Evolutionary conservation across 2,888 invertebrate species (phyloP).

Genomic region (Dynastes tityus): DNA sequence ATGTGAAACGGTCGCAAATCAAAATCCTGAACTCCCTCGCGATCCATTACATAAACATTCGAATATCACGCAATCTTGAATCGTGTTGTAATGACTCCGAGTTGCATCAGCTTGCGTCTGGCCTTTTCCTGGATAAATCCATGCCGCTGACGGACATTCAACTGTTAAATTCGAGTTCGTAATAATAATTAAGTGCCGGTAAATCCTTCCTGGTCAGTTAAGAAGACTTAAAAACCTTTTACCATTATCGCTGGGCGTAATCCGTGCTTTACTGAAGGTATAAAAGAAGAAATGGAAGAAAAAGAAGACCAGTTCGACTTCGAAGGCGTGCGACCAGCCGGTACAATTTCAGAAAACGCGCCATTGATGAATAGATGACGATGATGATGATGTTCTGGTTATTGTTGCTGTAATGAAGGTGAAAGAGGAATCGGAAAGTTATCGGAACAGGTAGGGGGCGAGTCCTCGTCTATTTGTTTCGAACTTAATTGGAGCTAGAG

Average conservation of each 20-base stretch:
- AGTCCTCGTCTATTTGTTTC: slow-evolving; percentile 58
- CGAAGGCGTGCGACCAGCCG: slow-evolving; percentile 20
- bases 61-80: slow-evolving; percentile 24
- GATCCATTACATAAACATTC: slow-evolving; percentile 15
- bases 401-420: slow-evolving; percentile 27
- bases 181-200: slow-evolving; percentile 34
- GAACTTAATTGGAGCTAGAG: slow-evolving; percentile 61
- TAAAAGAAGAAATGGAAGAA: slow-evolving; percentile 5
- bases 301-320: not conserved
- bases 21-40: slow-evolving; percentile 11
- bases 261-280: slow-evolving; percentile 10
- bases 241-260: slow-evolving; percentile 28
- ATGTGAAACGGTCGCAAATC: slow-evolving; percentile 17
- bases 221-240: slow-evolving; percentile 24
- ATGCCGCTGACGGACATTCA: slow-evolving; percentile 3
- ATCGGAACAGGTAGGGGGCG: slow-evolving; percentile 31
- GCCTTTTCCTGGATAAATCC: slow-evolving; percentile 6
- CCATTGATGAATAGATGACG: slow-evolving; percentile 25
- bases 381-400: slow-evolving; percentile 14
- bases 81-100: not conserved
- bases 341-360: slow-evolving; percentile 5
- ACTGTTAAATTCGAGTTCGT: slow-evolving; percentile 18
- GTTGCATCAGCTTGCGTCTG: slow-evolving; percentile 3
- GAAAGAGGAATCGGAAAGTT: slow-evolving; percentile 27
- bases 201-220: slow-evolving; percentile 40